Evolutionary conservation across 2,888 invertebrate genomes (phyloP).

Genomic region (Leptarthrus brevirostris): DNA sequence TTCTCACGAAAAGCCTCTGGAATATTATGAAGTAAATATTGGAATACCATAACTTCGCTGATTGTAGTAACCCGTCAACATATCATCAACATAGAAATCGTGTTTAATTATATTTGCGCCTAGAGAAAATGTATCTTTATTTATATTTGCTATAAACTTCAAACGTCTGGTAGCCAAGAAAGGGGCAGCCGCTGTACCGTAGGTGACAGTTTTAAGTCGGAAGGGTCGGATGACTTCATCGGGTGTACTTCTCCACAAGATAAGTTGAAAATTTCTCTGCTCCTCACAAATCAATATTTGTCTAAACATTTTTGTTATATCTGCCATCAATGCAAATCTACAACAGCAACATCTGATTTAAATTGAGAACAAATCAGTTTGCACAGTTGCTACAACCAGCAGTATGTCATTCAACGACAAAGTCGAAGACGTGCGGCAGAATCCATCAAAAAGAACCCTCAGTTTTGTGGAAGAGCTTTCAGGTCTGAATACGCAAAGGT

Average conservation of each 20-base stretch:
- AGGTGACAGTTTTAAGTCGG: too few species aligned
- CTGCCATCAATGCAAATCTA: background rate
- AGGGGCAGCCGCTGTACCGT: too few species aligned
- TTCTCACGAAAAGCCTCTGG: too few species aligned
- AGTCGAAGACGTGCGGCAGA: background rate
- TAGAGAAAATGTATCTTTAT: too few species aligned
- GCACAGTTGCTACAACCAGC: background rate
- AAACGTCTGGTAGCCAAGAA: too few species aligned
- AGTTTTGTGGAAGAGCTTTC: background rate
- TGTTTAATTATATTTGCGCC: too few species aligned
- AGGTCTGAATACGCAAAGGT: too few species aligned
- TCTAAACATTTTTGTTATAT: background rate
- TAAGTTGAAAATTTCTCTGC: background rate
- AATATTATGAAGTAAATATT: too few species aligned
- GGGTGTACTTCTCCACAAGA: background rate
- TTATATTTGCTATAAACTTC: too few species aligned
- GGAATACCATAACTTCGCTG: too few species aligned
- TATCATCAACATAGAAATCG: too few species aligned
- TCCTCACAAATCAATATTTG: background rate
- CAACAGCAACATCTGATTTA: background rate
- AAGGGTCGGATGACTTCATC: background rate
- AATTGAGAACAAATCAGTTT: background rate
- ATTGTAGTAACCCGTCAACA: too few species aligned
- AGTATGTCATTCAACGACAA: background rate
- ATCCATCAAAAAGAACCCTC: background rate